These are phyloP conservation scores for Microtus oregoni DNA, from an alignment of 2,113 vertebrate genomes.

Conservation along the genomic window DNA sequence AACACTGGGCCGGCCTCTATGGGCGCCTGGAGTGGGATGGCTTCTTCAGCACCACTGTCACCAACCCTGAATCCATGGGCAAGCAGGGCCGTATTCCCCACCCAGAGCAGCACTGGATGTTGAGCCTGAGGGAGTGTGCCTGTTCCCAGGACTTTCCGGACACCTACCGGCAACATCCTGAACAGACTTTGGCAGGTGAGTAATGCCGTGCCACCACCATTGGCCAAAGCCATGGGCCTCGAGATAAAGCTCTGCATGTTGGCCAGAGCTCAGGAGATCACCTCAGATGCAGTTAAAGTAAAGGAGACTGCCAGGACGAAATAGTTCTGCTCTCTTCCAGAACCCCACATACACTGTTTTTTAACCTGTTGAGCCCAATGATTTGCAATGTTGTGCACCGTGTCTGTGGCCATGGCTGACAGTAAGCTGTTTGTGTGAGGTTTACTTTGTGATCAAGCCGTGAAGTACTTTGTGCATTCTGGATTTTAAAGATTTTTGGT, in stretches of 20 bases:
- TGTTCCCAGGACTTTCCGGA: slow-evolving; percentile 98
- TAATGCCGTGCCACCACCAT: slow-evolving; percentile 95
- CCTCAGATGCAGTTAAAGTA: slow-evolving; percentile 89
- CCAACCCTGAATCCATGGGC: slow-evolving; percentile 98
- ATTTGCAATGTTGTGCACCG: slow-evolving; percentile 62
- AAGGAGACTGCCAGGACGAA: slow-evolving; percentile 85
- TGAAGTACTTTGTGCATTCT: slow-evolving; percentile 86
- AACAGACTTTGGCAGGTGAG: slow-evolving; percentile 98
- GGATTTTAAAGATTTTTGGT: slow-evolving; percentile 89
- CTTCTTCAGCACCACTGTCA: slow-evolving; percentile 98
- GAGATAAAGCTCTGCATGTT: slow-evolving; percentile 92
- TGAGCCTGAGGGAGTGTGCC: slow-evolving; percentile 96
- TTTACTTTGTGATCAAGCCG: slow-evolving; percentile 82
- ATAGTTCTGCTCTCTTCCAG: slow-evolving; percentile 77
- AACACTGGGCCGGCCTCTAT: slow-evolving; percentile 98
- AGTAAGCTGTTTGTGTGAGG: slow-evolving; percentile 59
- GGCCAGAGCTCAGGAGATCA: slow-evolving; percentile 88
- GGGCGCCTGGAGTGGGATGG: slow-evolving; percentile 97
- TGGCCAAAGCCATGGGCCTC: slow-evolving; percentile 94
- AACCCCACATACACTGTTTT: slow-evolving; percentile 79
- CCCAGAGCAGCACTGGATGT: slow-evolving; percentile 96
- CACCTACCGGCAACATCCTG: slow-evolving; percentile 94
- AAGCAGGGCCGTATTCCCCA: slow-evolving; percentile 98
- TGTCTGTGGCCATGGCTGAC: slow-evolving; percentile 75
- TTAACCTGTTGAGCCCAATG: slow-evolving; percentile 56